Percentiles rank a stretch among this genome's conserved stretches.
Conservation (phyloP, 2,888 invertebrate genomes). For the Limnephilus lunatus region DNA sequence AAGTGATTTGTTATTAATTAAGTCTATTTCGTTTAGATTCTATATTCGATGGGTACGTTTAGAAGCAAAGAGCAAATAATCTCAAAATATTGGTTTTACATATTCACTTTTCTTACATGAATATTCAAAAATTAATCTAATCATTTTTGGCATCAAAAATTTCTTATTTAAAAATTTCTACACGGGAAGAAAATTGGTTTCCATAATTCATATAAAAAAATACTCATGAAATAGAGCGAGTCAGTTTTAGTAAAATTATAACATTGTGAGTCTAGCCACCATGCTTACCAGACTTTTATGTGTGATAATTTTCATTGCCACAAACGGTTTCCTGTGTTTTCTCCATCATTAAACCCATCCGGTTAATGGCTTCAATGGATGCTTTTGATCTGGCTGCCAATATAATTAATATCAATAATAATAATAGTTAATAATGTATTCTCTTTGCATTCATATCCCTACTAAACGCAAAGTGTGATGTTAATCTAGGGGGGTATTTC, state of each 20-base stretch:
- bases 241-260: background rate
- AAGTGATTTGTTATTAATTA: too few species aligned
- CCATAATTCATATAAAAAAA: background rate
- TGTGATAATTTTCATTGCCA: background rate
- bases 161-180: too few species aligned
- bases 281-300: background rate
- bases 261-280: background rate
- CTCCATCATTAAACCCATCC: background rate
- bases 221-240: too few species aligned
- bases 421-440: background rate
- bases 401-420: background rate
- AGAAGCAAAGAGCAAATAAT: too few species aligned
- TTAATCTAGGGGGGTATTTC: background rate
- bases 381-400: background rate
- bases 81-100: too few species aligned
- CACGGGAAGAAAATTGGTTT: background rate
- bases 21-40: too few species aligned
- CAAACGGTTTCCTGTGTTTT: background rate
- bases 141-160: too few species aligned
- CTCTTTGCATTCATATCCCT: conserved; percentile 31
- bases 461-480: conserved; percentile 27
- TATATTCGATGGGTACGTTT: too few species aligned
- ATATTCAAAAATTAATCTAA: too few species aligned
- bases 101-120: too few species aligned
- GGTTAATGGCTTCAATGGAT: background rate